Conservation (phyloP, 2,797 vertebrate genomes). For the Podarcis lilfordi region DNA sequence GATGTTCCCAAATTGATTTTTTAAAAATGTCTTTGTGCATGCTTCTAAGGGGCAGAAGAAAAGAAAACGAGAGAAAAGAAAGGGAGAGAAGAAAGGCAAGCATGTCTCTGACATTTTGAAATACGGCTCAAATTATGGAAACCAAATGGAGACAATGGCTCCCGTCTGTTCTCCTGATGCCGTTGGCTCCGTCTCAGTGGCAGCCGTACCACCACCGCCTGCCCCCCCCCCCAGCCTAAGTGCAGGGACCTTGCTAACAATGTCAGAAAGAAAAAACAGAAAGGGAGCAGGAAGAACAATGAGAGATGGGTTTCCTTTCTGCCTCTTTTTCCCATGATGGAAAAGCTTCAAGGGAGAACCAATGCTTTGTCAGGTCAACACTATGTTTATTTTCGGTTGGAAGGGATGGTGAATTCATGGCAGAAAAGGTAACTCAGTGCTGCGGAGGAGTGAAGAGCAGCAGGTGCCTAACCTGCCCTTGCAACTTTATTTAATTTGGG, state of each 20-base stretch:
- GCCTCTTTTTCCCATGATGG: background rate
- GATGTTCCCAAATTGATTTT: conserved; percentile 8
- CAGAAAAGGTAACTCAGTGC: background rate
- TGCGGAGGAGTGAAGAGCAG: background rate
- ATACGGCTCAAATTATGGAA: conserved; percentile 6
- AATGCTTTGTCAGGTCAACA: background rate
- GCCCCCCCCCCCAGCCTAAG: background rate
- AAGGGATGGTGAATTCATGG: background rate
- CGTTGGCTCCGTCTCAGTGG: conserved; percentile 13
- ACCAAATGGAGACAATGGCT: conserved; percentile 31
- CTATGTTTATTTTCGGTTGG: background rate
- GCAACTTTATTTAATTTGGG: background rate
- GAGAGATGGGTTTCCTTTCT: background rate
- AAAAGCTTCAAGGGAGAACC: background rate
- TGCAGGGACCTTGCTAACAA: background rate
- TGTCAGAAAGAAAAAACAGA: background rate
- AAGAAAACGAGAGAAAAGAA: background rate
- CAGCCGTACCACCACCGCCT: background rate
- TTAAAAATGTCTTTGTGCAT: background rate
- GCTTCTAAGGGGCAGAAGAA: background rate
- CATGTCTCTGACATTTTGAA: conserved; percentile 22
- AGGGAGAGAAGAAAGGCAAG: background rate
- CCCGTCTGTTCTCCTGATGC: conserved; percentile 7
- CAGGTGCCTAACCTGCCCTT: background rate
- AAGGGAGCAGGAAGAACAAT: background rate